Percentiles rank a stretch among this genome's conserved stretches.
Conservation (phyloP, 2,888 invertebrate genomes). For the Noctua comes region DNA sequence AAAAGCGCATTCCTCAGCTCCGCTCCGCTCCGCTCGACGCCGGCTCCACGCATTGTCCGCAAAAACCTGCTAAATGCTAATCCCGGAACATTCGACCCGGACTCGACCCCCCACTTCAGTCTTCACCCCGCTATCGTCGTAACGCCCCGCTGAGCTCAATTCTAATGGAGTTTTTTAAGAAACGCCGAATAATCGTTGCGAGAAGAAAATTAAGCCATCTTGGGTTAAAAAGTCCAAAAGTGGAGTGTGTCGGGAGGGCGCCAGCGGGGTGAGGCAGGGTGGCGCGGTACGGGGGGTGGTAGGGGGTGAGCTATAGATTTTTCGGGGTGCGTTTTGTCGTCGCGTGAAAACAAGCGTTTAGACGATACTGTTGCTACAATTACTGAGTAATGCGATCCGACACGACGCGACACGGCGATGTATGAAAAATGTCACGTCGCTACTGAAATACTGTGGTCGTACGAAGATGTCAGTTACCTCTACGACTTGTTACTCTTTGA, state of each 20-base stretch:
- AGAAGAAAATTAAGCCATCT: slow-evolving; percentile 88
- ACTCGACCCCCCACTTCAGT: slow-evolving; percentile 53
- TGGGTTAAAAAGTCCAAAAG: slow-evolving; percentile 87
- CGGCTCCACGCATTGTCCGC: slow-evolving; percentile 73
- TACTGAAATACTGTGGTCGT: background rate
- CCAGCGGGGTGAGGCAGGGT: slow-evolving; percentile 45
- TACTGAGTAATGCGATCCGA: slow-evolving; percentile 54
- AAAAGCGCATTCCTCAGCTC: slow-evolving; percentile 68
- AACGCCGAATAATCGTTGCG: slow-evolving; percentile 80
- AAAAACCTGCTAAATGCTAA: slow-evolving; percentile 78
- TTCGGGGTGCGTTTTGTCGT: slow-evolving; percentile 79
- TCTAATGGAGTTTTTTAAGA: slow-evolving; percentile 85
- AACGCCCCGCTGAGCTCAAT: slow-evolving; percentile 72
- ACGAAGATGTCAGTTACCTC: background rate
- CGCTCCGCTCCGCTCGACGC: slow-evolving; percentile 55
- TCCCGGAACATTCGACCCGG: slow-evolving; percentile 71
- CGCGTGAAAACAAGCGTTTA: slow-evolving; percentile 81
- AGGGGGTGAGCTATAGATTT: slow-evolving; percentile 81
- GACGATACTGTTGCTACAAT: slow-evolving; percentile 71
- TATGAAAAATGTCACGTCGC: background rate
- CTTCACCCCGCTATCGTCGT: slow-evolving; percentile 56
- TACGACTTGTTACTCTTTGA: background rate
- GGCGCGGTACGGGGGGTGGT: slow-evolving; percentile 51
- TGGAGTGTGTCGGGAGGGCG: slow-evolving; percentile 71
- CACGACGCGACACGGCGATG: background rate